Conservation (phyloP, 1,140 invertebrate species). For the Aphaenogaster floridana region DNA sequence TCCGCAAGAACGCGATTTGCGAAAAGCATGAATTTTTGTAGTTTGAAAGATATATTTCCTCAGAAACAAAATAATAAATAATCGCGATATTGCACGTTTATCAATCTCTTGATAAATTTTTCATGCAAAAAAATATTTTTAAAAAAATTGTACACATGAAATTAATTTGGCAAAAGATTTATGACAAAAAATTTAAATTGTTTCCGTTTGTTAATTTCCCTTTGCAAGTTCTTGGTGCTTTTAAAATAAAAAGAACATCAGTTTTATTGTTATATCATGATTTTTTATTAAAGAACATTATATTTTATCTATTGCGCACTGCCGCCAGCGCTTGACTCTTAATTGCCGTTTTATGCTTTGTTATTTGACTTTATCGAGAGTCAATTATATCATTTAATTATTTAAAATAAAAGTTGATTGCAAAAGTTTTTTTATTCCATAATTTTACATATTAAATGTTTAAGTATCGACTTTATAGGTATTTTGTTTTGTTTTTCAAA, state of each 20-base stretch:
- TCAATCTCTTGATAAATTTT: background rate
- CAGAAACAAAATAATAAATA: background rate
- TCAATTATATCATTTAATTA: too few species aligned
- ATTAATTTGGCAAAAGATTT: background rate
- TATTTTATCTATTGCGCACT: too few species aligned
- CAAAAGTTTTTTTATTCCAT: background rate
- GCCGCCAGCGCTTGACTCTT: too few species aligned
- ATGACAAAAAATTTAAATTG: background rate
- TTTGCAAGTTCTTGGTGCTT: background rate
- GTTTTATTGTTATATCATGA: too few species aligned
- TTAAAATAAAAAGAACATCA: background rate
- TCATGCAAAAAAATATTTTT: background rate
- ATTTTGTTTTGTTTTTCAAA: background rate
- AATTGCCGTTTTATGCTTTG: too few species aligned
- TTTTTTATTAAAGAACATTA: too few species aligned
- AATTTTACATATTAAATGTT: background rate
- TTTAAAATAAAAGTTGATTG: background rate
- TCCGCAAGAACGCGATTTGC: conserved; percentile 21
- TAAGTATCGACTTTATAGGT: background rate
- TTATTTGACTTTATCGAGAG: too few species aligned
- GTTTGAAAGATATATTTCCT: background rate
- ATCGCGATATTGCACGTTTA: background rate
- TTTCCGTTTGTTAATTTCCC: too few species aligned
- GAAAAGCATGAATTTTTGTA: conserved; percentile 7
- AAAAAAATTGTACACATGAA: background rate